phyloP scores from a whole-genome alignment of 2,113 vertebrate species.

The Entomyzon cyanotis region DNA sequence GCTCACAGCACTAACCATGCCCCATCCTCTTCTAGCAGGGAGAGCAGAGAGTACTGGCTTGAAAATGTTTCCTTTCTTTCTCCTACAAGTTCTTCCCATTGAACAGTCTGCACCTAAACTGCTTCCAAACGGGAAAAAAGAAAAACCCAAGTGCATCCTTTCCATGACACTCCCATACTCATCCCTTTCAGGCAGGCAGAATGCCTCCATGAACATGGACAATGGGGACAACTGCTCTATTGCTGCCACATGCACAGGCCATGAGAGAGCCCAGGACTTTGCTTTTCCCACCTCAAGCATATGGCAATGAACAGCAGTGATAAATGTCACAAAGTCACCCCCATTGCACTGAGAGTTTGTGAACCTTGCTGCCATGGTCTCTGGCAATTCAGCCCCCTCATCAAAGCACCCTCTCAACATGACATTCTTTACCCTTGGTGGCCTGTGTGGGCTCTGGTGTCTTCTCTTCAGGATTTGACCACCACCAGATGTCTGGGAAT shows the following conservation, averaged over 20 bases:
- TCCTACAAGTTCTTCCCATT: neutral
- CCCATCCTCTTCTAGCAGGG: neutral
- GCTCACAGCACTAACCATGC: neutral
- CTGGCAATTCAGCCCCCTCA: neutral
- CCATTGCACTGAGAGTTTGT: neutral
- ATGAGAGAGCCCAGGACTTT: neutral
- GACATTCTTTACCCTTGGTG: conserved; percentile 17
- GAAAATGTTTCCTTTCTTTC: neutral
- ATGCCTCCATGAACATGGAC: neutral
- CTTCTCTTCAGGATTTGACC: neutral
- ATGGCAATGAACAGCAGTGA: fast-evolving
- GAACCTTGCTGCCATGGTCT: neutral
- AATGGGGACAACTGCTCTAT: neutral
- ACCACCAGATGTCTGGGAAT: neutral
- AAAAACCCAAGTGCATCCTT: neutral
- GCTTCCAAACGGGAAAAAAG: neutral
- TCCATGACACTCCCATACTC: neutral
- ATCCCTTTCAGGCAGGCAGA: neutral
- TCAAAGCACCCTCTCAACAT: neutral
- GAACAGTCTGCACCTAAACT: neutral
- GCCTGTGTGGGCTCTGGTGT: neutral
- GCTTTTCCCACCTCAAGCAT: neutral
- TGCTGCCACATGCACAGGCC: fast-evolving
- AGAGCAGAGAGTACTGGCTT: fast-evolving
- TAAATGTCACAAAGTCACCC: neutral